phyloP scores from a whole-genome alignment of 2,113 vertebrate genomes.

The Gyps fulvus region DNA sequence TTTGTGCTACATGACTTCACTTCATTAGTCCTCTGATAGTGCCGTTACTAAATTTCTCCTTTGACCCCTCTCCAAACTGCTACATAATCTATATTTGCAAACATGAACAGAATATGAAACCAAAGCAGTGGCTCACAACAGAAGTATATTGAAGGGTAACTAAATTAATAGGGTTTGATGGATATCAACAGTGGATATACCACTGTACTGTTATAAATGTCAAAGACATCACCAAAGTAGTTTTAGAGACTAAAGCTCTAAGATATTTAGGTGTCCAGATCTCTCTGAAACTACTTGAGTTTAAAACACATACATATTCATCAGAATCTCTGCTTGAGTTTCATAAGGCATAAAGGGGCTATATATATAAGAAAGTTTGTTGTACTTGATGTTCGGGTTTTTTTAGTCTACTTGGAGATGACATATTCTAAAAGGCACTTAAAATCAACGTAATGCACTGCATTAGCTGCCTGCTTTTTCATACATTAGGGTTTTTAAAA shows the following conservation, averaged over 20 bases:
- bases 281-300: neutral
- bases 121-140: neutral
- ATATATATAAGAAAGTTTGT: neutral
- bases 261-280: neutral
- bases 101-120: neutral
- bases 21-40: neutral
- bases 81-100: neutral
- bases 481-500: neutral
- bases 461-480: neutral
- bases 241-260: neutral
- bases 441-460: neutral
- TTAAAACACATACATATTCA: neutral
- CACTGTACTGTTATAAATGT: neutral
- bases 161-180: neutral
- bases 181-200: neutral
- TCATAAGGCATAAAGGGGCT: neutral
- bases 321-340: neutral
- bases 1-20: neutral
- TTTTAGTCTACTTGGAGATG: neutral
- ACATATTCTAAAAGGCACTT: neutral
- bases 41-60: neutral
- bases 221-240: neutral
- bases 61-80: neutral
- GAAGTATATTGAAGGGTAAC: neutral
- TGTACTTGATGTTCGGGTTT: rapidly evolving